Evolutionary conservation across 2,113 vertebrate species (phyloP).

Genomic region (Chloropsis hardwickii): DNA sequence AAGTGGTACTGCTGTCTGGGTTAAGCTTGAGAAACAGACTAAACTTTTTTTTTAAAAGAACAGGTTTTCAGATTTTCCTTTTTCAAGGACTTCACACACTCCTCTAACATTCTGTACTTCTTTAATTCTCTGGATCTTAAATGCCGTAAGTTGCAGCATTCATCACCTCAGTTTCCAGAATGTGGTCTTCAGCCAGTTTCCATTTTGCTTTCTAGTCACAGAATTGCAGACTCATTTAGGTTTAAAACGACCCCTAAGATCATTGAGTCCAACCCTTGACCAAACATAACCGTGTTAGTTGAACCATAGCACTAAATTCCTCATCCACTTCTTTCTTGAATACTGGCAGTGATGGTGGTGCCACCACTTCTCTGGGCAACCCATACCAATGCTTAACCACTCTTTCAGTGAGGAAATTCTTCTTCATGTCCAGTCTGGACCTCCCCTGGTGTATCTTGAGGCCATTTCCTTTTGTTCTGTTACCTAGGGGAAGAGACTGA

Average conservation of each 20-base stretch:
- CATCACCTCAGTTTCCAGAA: neutral
- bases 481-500: neutral
- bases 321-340: neutral
- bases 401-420: neutral
- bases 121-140: neutral
- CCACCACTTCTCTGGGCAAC: neutral
- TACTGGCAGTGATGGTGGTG: neutral
- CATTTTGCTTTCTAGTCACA: neutral
- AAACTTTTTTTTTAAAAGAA: neutral
- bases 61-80: neutral
- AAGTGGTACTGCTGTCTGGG: neutral
- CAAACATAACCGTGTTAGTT: accelerated
- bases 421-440: neutral
- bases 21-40: neutral
- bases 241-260: neutral
- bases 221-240: neutral
- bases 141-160: neutral
- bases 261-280: neutral
- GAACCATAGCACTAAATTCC: neutral
- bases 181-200: neutral
- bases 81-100: neutral
- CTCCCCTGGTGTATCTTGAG: neutral
- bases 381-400: neutral
- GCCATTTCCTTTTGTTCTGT: neutral
- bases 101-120: neutral